phyloP scores from a whole-genome alignment of 92 coral and sea anemone genomes.

The Desmophyllum pertusum region DNA sequence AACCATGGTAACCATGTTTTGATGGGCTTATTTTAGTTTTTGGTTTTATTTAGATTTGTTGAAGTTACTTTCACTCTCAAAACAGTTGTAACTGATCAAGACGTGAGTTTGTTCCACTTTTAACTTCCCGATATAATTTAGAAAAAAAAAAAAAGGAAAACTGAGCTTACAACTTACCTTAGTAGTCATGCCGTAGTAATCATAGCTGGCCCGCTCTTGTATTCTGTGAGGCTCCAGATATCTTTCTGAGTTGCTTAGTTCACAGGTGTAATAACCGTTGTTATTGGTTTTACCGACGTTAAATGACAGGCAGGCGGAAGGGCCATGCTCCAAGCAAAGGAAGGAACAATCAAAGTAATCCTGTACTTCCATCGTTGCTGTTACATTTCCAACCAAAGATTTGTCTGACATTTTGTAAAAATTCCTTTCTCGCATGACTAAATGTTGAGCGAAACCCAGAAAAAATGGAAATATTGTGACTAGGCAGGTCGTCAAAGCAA shows the following conservation, averaged over 20 bases:
- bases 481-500: too few species aligned
- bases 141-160: too few species aligned
- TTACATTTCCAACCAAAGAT: background rate
- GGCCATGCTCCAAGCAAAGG: conserved; percentile 3
- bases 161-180: background rate
- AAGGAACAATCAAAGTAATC: background rate
- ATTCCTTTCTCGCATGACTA: background rate
- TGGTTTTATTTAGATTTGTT: too few species aligned
- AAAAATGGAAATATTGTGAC: background rate
- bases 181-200: background rate
- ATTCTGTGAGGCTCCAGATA: background rate
- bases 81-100: too few species aligned
- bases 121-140: too few species aligned
- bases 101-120: too few species aligned
- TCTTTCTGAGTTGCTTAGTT: conserved; percentile 9
- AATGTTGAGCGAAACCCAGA: background rate
- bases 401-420: background rate
- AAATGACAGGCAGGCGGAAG: background rate
- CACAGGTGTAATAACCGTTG: background rate
- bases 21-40: too few species aligned
- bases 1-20: too few species aligned
- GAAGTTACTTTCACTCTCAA: too few species aligned
- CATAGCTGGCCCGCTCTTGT: background rate
- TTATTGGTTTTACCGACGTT: background rate
- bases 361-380: background rate